Evolutionary conservation across 2,113 vertebrate species (phyloP).

Genomic region (Eptesicus fuscus): DNA sequence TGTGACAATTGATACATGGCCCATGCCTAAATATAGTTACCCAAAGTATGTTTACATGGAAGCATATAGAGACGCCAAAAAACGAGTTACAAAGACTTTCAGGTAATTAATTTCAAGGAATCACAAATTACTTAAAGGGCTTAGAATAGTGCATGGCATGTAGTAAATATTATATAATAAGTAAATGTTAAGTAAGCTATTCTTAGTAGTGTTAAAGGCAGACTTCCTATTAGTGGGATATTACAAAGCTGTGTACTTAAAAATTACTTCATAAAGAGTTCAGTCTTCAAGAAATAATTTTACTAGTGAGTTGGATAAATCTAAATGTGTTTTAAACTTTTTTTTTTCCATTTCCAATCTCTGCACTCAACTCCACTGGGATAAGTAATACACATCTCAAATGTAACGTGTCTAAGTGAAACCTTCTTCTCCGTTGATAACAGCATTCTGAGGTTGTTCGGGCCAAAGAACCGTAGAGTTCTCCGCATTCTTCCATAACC

Average conservation of each 20-base stretch:
- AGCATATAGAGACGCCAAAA: neutral
- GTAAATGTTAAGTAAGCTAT: neutral
- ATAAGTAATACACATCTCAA: neutral
- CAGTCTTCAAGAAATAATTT: neutral
- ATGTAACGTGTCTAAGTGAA: neutral
- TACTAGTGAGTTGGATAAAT: neutral
- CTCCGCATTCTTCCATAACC: neutral
- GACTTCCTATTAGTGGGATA: neutral
- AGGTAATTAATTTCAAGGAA: neutral
- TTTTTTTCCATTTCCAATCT: neutral
- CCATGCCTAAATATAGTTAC: neutral
- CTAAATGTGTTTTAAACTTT: neutral
- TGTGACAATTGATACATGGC: neutral
- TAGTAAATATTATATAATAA: neutral
- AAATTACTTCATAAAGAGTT: constrained; percentile 3
- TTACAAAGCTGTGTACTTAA: neutral
- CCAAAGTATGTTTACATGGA: neutral
- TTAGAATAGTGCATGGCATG: neutral
- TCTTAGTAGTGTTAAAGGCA: neutral
- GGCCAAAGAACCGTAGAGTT: neutral
- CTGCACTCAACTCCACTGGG: neutral
- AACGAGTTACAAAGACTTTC: neutral
- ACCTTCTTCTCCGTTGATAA: neutral
- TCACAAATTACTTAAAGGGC: neutral
- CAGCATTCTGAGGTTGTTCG: neutral